Evolutionary conservation across 1,140 invertebrate species (phyloP).

Genomic region (Drepana arcuata): DNA sequence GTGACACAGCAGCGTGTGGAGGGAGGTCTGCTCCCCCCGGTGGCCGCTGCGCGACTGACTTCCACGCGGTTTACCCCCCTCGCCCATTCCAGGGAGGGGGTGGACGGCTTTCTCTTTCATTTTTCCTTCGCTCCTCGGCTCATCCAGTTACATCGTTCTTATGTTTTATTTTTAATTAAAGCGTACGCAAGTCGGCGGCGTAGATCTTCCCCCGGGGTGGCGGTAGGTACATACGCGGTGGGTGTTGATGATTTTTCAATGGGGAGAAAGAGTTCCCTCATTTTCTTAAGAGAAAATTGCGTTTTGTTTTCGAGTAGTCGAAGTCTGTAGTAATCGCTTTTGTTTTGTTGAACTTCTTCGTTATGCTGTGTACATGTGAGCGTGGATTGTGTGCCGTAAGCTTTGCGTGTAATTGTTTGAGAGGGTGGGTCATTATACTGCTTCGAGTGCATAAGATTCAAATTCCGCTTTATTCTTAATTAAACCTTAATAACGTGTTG

Average conservation of each 20-base stretch:
- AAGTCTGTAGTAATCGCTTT: constrained; percentile 71
- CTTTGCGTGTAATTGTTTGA: constrained; percentile 42
- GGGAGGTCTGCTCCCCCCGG: constrained; percentile 51
- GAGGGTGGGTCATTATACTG: constrained; percentile 12
- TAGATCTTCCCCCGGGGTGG: constrained; percentile 52
- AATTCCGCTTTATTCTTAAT: too few relatives aligned
- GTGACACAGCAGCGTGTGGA: constrained; percentile 51
- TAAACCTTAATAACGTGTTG: too few relatives aligned
- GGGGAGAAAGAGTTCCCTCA: constrained; percentile 72
- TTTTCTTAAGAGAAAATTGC: constrained; percentile 72
- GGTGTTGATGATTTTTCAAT: constrained; percentile 72
- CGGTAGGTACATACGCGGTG: constrained; percentile 60
- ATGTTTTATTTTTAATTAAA: constrained; percentile 73
- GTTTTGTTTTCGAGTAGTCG: constrained; percentile 71
- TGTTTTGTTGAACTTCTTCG: constrained; percentile 59
- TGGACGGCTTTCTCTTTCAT: constrained; percentile 70
- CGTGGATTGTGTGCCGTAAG: constrained; percentile 60
- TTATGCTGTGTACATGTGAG: constrained; percentile 46
- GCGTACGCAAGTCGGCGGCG: constrained; percentile 68
- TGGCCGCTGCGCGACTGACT: constrained; percentile 56
- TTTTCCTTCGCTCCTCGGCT: constrained; percentile 70
- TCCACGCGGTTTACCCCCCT: constrained; percentile 38
- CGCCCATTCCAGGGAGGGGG: constrained; percentile 33
- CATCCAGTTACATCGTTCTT: constrained; percentile 72
- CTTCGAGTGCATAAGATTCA: not conserved